Evolutionary conservation across 2,797 vertebrate species (phyloP), one percentile per base, ranked within the genome.

Genomic region (Typhlichthys eigenmanni): DNA sequence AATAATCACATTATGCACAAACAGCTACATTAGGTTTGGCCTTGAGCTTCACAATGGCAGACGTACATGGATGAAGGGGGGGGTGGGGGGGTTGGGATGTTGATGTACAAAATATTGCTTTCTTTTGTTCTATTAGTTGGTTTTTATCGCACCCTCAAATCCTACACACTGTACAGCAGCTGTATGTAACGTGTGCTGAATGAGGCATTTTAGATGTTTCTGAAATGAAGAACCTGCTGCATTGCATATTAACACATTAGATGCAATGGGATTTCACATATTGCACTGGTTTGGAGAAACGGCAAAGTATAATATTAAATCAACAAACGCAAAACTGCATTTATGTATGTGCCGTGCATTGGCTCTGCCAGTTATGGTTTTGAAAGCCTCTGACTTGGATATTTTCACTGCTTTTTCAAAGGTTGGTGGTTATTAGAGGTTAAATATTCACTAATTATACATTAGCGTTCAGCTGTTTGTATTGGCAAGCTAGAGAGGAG

Each of bases 171-270:
- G 24, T 29, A 29, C 24, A 29, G 24, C 24, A 4, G 24, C 24
- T 29, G 4, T 51, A 81, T 72, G 73, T 78, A 60, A 80, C 86
- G 76, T 79, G 85, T 72, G 78, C 64, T 77, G 71, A 48, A 68
- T 61, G 57, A 81, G 80, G 75, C 71, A 82, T 79, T 89, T 85
- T 82, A 82, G 84, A 61, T 76, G 74, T 88, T 78, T 66, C 74
- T 69, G 59, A 75, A 79, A 58, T 66, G 76, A 82, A 66, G 88
- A 85, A 83, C 80, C 85, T 86, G 88, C 67, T 78, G 72, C 0
- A 58, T 65, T 67, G 76, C 78, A 80, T 84, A 83, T 78, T 71
- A 81, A 84, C 68, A 71, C 76, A 79, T 58, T 69, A 68, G 58
- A 76, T 75, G 51, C 57, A 48, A 48, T 72, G 47, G 55, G 57